Percentiles rank a stretch among this genome's conserved stretches.
phyloP scores from a whole-genome alignment of 2,888 invertebrate genomes.

The Callyntrura guangdongensis region DNA sequence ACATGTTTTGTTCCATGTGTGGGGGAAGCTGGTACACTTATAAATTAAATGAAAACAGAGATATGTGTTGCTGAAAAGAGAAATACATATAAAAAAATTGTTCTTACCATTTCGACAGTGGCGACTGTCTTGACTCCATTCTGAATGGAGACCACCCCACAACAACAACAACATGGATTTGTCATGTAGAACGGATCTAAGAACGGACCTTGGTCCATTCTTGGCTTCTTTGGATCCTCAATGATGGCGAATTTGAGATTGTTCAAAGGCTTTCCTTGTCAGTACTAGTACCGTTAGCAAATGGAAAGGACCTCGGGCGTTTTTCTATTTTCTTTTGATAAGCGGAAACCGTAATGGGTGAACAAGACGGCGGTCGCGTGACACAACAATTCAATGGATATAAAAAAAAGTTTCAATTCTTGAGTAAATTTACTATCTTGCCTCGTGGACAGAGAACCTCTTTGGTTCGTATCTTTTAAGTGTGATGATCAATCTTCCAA shows the following conservation, averaged over 20 bases:
- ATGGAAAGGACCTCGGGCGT: constrained; percentile 4
- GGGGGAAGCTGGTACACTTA: no score
- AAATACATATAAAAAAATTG: not conserved
- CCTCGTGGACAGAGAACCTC: not conserved
- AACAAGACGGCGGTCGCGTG: not conserved
- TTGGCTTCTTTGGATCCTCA: constrained; percentile 80
- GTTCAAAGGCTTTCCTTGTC: constrained; percentile 42
- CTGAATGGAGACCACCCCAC: constrained; percentile 83
- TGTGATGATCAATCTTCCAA: constrained; percentile 45
- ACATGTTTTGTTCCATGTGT: no score
- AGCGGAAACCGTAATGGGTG: not conserved
- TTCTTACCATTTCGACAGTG: constrained; percentile 83
- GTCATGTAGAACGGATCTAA: constrained; percentile 84
- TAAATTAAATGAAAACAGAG: no score
- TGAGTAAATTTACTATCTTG: not conserved
- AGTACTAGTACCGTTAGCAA: constrained; percentile 33
- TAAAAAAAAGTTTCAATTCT: constrained; percentile 11
- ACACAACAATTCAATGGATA: constrained; percentile 21
- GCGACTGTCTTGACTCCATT: constrained; percentile 84
- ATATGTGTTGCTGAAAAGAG: no score
- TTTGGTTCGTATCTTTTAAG: not conserved
- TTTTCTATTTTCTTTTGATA: constrained; percentile 20
- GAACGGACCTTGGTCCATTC: constrained; percentile 83
- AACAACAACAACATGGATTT: constrained; percentile 85
- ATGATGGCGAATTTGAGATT: constrained; percentile 60